Evolutionary conservation across 2,888 invertebrate genomes (phyloP), one percentile per base, ranked within the genome.

Genomic region (Xestobium rufovillosum): DNA sequence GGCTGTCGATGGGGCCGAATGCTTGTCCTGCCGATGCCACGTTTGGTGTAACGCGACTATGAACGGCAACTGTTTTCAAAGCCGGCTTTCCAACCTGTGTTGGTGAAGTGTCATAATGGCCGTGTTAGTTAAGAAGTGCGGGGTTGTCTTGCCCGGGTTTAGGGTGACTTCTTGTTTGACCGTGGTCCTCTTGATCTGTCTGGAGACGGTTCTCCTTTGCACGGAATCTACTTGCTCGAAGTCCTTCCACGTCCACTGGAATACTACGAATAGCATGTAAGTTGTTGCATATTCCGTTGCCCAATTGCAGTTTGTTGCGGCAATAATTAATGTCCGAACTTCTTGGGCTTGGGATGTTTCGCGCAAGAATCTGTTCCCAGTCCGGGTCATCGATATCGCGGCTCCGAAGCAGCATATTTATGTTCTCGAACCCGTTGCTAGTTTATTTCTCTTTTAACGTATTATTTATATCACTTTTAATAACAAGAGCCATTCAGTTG

Each of bases 221-320:
- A 73, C 71, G 35, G 71, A 72, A 56, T 69, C 71, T 59, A 83
- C 83, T 65, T 83, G 83, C 69, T 83, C 84, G 44, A 85, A 86
- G 65, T 80, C 83, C 38, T 85, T 85, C 69, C 83, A 81, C 69
- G 85, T 88, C 69, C 86, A 88, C 62, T 88, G 88, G 88, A 88
- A 88, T 72, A 86, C 86, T 51, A 83, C 86, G 48, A 88, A 88
- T 66, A 86, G 87, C 65, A 88, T 88, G 75, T 75, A 69, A 73
- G 75, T 72, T 46, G 32, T 40, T n/a, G n/a, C n/a, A n/a, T n/a
- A n/a, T n/a, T n/a, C n/a, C n/a, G n/a, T n/a, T n/a, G n/a, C n/a
- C n/a, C n/a, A n/a, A n/a, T n/a, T n/a, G n/a, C n/a, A n/a, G n/a
- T n/a, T n/a, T n/a, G n/a, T n/a, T n/a, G n/a, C n/a, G n/a, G n/a